Base-by-base conservation (phyloP, 2,888 invertebrate species). In the Cheiracanthium punctorium region DNA sequence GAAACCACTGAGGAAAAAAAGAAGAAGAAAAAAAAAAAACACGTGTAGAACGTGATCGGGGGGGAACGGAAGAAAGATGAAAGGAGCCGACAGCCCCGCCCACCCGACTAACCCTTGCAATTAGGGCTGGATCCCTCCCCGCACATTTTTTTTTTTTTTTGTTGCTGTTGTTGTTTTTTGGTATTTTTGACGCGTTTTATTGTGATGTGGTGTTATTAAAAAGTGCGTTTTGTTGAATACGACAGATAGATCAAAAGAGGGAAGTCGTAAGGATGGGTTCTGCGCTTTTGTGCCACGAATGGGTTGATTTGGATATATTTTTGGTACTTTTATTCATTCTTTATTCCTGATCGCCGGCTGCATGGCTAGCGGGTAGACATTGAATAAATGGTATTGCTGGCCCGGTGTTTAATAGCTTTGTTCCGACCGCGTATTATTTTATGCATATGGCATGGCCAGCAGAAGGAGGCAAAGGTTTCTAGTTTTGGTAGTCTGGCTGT, bases 71-170 rank as follows among this genome's bases (percentile, higher is more conserved):
- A 20, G 71, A 64, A 82, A 85, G 73, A 85, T 85, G 74, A 85
- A 85, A 85, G 84, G 64, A 73, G 58, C 84, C 84, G 84, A 52
- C 84, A 33, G 84, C 73, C 79, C 79, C 84, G 84, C 84, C 84
- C 79, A 85, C 84, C 74, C 73, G 79, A 85, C 84, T 85, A 85
- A 85, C 84, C 84, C 84, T 85, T 85, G 84, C 84, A 85, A 85
- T 85, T 85, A 85, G 84, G 84, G 65, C 41, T 70, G 79, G 84
- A 85, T 79, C 84, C 84, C 84, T 85, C 84, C 84, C 84, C 75
- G 71, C 37, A 75, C 74, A 37, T 77, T 76, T 71, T 28, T 1
- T 17, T 30, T 71, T 71, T 43, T 71, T 28, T 71, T 43, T n/a
- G n/a, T n/a, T n/a, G n/a, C n/a, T n/a, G n/a, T n/a, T n/a, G n/a